Evolutionary conservation across 1,140 invertebrate species (phyloP).

Genomic region (Brachionus rotundiformis): DNA sequence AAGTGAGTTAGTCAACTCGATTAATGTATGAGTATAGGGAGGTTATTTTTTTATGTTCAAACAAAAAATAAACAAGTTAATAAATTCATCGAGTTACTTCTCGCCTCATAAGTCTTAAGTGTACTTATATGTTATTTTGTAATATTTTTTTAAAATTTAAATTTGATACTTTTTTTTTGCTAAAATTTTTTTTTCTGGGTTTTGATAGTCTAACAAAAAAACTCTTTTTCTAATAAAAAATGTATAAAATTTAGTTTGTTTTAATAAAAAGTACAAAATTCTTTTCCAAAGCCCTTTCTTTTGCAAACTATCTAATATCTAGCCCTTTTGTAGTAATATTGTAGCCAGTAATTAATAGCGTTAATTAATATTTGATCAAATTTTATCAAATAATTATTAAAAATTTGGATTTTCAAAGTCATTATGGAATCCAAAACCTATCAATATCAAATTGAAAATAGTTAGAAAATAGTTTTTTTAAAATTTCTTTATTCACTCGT

Average conservation of each 20-base stretch:
- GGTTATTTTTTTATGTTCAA: background rate
- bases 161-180: constrained; percentile 16
- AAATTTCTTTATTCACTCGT: too few species aligned
- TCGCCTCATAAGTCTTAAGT: constrained; percentile 14
- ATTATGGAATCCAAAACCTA: too few species aligned
- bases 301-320: too few species aligned
- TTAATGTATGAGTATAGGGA: background rate
- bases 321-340: too few species aligned
- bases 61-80: background rate
- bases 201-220: background rate
- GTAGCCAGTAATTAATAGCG: too few species aligned
- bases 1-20: background rate
- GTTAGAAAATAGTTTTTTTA: too few species aligned
- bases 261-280: background rate
- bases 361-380: too few species aligned
- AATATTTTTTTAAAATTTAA: constrained; percentile 32
- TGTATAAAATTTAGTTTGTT: constrained; percentile 16
- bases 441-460: too few species aligned
- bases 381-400: too few species aligned
- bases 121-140: constrained; percentile 45
- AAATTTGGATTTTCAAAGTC: too few species aligned
- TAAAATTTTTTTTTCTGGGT: constrained; percentile 5
- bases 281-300: too few species aligned
- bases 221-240: background rate
- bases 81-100: background rate